A percentile compares a stretch with the other conserved stretches of the same genome.
These are phyloP conservation scores for Phaenicophaeus curvirostris DNA, from an alignment of 2,797 vertebrate genomes.

Conservation along the genomic window DNA sequence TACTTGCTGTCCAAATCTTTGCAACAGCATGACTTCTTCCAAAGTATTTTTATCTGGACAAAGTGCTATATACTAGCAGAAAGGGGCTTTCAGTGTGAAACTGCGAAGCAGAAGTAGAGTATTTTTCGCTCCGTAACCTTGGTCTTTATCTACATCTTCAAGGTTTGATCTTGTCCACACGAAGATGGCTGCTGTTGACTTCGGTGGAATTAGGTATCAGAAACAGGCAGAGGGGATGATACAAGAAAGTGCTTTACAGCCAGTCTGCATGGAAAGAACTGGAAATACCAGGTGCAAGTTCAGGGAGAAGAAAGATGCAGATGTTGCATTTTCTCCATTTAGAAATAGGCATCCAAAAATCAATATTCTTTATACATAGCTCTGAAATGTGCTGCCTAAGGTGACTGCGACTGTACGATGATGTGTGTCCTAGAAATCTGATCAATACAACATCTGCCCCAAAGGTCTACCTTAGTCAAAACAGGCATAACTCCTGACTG, in stretches of 20 bases:
- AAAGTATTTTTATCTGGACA: background rate
- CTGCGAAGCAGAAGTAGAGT: background rate
- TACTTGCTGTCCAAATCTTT: background rate
- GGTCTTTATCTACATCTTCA: background rate
- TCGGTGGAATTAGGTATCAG: background rate
- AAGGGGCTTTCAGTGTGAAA: background rate
- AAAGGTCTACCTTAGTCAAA: conserved; percentile 6
- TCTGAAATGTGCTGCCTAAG: conserved; percentile 59
- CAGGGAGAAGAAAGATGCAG: conserved; percentile 38
- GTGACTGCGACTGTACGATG: conserved; percentile 22
- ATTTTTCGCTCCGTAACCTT: background rate
- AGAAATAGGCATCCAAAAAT: conserved; percentile 44
- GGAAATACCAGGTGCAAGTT: conserved; percentile 34
- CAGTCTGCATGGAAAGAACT: background rate
- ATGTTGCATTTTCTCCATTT: conserved; percentile 35
- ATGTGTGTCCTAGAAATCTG: conserved; percentile 38
- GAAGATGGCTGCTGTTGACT: background rate
- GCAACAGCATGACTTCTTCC: background rate
- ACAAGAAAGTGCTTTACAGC: background rate
- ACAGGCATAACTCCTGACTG: background rate
- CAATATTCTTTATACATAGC: conserved; percentile 56
- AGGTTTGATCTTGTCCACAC: background rate
- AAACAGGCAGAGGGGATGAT: background rate
- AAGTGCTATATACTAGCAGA: background rate
- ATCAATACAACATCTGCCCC: conserved; percentile 54